Evolutionary conservation across 1,140 invertebrate genomes (phyloP), one percentile per base, ranked within the genome.

Genomic region (Rhagoletis pomonella): DNA sequence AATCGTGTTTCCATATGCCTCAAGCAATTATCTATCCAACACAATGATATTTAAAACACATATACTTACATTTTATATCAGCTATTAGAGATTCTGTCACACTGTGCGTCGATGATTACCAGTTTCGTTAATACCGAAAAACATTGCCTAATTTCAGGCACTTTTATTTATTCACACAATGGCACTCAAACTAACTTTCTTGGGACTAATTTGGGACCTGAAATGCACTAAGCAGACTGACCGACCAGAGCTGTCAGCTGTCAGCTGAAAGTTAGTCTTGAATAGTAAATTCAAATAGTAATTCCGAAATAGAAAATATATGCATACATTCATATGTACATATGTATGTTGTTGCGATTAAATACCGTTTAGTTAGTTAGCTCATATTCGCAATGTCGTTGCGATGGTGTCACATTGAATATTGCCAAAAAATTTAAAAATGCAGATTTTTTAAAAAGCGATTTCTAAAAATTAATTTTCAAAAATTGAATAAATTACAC

Each of bases 401-500:
- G 73, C 29, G 5, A 44, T 50, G 29, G 0, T 55, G 60, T n/a
- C 60, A 17, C 60, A 17, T 73, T 81, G 47, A 58, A 81, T 55
- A 29, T 81, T 81, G 47, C 47, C 73, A 9, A 73, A 81, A 81
- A 55, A 55, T 81, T 81, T 17, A 10, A 81, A 81, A 81, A 29
- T 55, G 47, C 47, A 77, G 10, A 81, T 81, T 81, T 81, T 81
- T 55, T 81, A 55, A 81, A 81, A 81, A 81, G 44, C 73, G 47
- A 81, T 81, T 81, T 81, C 73, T 47, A 81, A 81, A 81, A 81
- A 81, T 55, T 81, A 81, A 81, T 92, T 92, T 91, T 90, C 88
- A 89, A 91, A 91, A 92, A 92, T 92, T 92, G 91, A 92, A 92
- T 92, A 92, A 92, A 92, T 92, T 92, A 92, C 91, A 91, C 91